Conservation (phyloP, 35 echinoderm and acorn worm genomes). For the Ptychodera flava region DNA sequence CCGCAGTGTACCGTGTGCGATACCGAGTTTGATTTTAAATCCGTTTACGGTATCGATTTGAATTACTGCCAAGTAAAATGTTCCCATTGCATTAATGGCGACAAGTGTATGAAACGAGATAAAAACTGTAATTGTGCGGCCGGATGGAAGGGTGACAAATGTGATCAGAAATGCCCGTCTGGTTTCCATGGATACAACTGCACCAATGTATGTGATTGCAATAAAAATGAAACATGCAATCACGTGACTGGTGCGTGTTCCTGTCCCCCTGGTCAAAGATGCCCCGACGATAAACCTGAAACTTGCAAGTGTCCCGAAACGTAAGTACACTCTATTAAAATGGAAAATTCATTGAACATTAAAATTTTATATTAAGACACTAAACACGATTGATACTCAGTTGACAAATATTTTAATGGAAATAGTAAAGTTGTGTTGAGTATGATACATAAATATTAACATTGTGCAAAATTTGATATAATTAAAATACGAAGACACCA, state of each 20-base stretch:
- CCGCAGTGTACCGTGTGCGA: not conserved
- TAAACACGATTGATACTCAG: too few species aligned
- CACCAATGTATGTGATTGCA: slow-evolving; percentile 33
- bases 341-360: too few species aligned
- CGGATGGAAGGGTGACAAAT: not conserved
- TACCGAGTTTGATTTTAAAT: slow-evolving; percentile 24
- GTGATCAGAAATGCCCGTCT: not conserved
- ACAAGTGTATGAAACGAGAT: not conserved
- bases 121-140: not conserved
- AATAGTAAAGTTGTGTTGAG: too few species aligned
- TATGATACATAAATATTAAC: too few species aligned
- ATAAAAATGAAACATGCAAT: slow-evolving; percentile 49
- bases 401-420: too few species aligned
- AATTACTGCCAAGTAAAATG: not conserved
- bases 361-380: too few species aligned
- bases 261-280: slow-evolving; percentile 15
- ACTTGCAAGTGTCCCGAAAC: too few species aligned
- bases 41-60: slow-evolving; percentile 4
- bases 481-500: too few species aligned
- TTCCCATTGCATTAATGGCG: not conserved
- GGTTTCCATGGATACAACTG: slow-evolving; percentile 21
- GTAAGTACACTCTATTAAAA: too few species aligned
- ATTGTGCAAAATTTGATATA: too few species aligned
- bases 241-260: slow-evolving; percentile 49
- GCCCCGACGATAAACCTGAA: not conserved